Evolutionary conservation across 2,888 invertebrate genomes (phyloP).

Genomic region (Dynastes hyllus): DNA sequence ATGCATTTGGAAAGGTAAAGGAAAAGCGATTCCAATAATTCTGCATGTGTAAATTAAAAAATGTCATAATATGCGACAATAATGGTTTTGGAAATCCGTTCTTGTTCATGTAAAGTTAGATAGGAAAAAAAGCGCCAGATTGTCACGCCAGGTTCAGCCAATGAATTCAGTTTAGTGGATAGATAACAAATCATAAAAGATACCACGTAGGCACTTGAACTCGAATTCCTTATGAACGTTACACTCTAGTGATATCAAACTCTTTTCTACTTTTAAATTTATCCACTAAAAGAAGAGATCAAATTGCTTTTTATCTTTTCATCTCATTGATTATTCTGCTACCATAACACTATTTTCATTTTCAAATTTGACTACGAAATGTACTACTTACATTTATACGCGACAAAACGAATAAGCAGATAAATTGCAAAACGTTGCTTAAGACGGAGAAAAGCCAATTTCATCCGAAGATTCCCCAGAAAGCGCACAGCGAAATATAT

Average conservation of each 20-base stretch:
- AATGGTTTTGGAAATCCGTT: too few species aligned
- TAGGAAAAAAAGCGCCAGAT: too few species aligned
- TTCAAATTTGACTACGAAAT: constrained; percentile 10
- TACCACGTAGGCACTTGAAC: too few species aligned
- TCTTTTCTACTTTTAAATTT: background rate
- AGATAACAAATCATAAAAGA: too few species aligned
- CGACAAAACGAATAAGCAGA: constrained; percentile 17
- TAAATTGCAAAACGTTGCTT: constrained; percentile 17
- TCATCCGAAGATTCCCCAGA: constrained; percentile 15
- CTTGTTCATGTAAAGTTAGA: too few species aligned
- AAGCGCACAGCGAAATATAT: constrained; percentile 18
- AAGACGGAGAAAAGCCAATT: constrained; percentile 29
- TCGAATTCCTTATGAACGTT: background rate
- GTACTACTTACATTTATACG: background rate
- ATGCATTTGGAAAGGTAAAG: too few species aligned
- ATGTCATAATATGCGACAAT: too few species aligned
- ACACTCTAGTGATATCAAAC: background rate
- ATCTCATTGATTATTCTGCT: background rate
- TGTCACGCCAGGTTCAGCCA: too few species aligned
- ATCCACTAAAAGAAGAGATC: background rate
- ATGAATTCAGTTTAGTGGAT: too few species aligned
- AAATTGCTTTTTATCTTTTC: background rate
- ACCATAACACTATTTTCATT: background rate
- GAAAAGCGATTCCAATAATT: too few species aligned
- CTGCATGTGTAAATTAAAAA: too few species aligned